A percentile compares a stretch with the other conserved stretches of the same genome.
Conservation (phyloP, 2,113 vertebrate species). For the Xiphorhynchus elegans region DNA sequence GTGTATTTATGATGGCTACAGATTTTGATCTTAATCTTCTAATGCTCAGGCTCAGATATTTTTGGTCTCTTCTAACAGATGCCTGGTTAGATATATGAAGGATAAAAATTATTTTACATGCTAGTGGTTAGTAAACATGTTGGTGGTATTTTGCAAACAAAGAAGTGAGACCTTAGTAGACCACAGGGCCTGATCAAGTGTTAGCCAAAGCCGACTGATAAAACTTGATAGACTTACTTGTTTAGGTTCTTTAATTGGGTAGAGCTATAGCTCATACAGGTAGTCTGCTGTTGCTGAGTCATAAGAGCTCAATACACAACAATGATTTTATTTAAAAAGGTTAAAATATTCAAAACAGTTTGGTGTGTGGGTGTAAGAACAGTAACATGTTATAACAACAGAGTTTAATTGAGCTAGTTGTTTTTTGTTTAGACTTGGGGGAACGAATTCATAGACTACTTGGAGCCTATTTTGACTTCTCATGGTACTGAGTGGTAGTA, state of each 20-base stretch:
- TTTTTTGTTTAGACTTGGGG: background rate
- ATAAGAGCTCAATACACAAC: background rate
- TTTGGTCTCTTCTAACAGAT: background rate
- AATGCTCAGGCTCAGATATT: background rate
- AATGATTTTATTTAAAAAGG: background rate
- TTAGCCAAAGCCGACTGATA: background rate
- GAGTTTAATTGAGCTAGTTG: background rate
- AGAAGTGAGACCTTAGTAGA: background rate
- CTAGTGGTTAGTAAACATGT: background rate
- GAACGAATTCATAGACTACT: background rate
- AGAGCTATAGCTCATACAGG: background rate
- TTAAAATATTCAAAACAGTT: background rate
- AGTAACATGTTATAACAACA: rapidly evolving
- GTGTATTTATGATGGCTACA: background rate
- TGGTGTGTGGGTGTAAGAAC: background rate
- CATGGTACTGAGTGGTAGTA: background rate
- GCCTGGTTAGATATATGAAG: background rate
- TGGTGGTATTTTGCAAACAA: background rate
- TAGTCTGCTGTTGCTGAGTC: background rate
- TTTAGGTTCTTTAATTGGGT: background rate
- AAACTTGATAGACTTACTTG: background rate
- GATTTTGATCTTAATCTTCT: background rate
- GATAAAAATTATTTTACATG: background rate
- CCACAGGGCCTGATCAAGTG: rapidly evolving
- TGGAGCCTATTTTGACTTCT: background rate